These are phyloP conservation scores for Callimorpha dominula DNA, from an alignment of 2,888 invertebrate genomes.

Conservation along the genomic window DNA sequence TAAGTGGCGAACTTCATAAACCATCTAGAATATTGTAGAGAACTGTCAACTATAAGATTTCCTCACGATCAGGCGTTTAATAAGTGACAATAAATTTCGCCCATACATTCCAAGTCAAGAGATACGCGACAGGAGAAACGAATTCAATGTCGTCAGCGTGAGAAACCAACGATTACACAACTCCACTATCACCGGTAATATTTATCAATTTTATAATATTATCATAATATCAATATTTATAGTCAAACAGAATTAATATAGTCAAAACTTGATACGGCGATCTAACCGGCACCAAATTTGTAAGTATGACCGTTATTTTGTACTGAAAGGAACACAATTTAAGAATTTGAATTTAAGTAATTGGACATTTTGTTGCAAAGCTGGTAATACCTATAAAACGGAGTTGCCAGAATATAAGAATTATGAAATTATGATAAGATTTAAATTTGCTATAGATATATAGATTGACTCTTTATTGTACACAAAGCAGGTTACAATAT, in stretches of 20 bases:
- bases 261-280: background rate
- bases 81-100: background rate
- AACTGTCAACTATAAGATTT: background rate
- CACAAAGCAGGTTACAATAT: too few species aligned
- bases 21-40: background rate
- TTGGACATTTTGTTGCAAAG: background rate
- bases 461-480: too few species aligned
- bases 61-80: background rate
- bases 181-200: background rate
- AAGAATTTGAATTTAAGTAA: background rate
- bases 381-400: background rate
- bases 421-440: background rate
- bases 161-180: constrained; percentile 5
- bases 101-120: background rate
- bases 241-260: background rate
- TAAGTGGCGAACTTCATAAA: background rate
- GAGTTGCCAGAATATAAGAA: background rate
- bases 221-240: constrained; percentile 1
- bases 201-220: background rate
- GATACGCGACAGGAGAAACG: background rate
- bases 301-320: background rate
- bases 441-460: too few species aligned
- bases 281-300: background rate
- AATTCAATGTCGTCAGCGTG: background rate
- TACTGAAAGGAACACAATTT: background rate